Base-by-base conservation (phyloP, 2,888 invertebrate species). In the Silvanus unidentatus region DNA sequence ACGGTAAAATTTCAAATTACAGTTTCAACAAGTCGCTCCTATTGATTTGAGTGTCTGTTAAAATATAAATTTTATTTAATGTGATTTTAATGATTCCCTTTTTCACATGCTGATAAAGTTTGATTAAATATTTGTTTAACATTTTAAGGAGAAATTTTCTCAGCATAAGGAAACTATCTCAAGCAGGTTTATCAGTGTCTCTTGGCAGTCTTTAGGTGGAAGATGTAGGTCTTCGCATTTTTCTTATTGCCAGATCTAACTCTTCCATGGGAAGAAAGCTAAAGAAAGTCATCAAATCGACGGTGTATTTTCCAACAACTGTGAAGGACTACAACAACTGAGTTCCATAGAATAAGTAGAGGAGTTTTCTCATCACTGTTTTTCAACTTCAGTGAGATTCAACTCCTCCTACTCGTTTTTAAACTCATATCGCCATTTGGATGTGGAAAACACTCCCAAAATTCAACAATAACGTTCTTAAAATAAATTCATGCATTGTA, bases 331-430 rank as follows among this genome's bases (percentile, higher is more conserved):
- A 22, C 22, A 5, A 5, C 8, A 5, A 5, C 8, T 52, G 54
- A 57, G 60, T 58, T 59, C 54, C 54, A 50, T 59, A 54, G 54
- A 63, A 55, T 64, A 65, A 69, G 70, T 69, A 69, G 70, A 70
- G 69, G 64, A 70, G 69, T 70, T 67, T 68, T 69, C 69, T 69
- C 69, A 65, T 68, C 65, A 68, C 70, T 69, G 64, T 62, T 55
- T 60, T 58, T 62, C 53, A 45, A 53, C 57, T 32, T 54, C 58
- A 70, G 70, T 70, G 70, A 70, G 70, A 70, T 70, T 70, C 70
- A 69, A 70, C 70, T 70, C 69, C 70, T 70, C 69, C 69, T 68
- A 62, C 64, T 64, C 59, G 56, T 64, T 63, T 63, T 61, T 57
- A 52, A 54, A 53, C 58, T 60, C 58, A 39, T 40, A 48, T 30